These are phyloP conservation scores for Bolborhynchus lineola DNA, from an alignment of 2,113 vertebrate species.

Conservation along the genomic window DNA sequence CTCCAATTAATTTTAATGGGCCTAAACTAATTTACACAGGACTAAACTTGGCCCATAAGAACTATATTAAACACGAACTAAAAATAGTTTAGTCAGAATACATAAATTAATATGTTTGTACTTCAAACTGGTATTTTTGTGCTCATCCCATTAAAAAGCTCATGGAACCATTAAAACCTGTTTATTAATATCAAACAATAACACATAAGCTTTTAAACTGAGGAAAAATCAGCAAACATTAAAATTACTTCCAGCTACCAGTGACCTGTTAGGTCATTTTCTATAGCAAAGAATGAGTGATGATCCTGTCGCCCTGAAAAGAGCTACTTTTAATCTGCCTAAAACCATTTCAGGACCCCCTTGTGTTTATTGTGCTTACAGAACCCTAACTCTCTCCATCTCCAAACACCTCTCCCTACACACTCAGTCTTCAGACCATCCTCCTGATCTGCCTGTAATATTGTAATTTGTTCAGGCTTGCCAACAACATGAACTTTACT, in stretches of 20 bases:
- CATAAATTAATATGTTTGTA: neutral
- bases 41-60: neutral
- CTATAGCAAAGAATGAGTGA: neutral
- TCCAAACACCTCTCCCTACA: neutral
- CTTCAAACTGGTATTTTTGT: neutral
- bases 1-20: neutral
- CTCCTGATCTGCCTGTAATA: neutral
- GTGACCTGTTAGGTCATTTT: neutral
- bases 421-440: neutral
- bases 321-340: constrained; percentile 12
- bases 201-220: neutral
- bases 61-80: neutral
- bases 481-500: constrained; percentile 37
- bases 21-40: neutral
- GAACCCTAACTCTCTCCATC: neutral
- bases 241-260: neutral
- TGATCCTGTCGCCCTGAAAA: neutral
- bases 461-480: neutral
- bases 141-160: neutral
- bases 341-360: neutral
- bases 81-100: neutral
- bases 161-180: neutral
- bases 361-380: neutral
- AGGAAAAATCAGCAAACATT: neutral
- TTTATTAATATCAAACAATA: neutral